These are phyloP conservation scores for Caenorhabditis parvicauda DNA, from an alignment of 2,888 invertebrate species.

Conservation along the genomic window DNA sequence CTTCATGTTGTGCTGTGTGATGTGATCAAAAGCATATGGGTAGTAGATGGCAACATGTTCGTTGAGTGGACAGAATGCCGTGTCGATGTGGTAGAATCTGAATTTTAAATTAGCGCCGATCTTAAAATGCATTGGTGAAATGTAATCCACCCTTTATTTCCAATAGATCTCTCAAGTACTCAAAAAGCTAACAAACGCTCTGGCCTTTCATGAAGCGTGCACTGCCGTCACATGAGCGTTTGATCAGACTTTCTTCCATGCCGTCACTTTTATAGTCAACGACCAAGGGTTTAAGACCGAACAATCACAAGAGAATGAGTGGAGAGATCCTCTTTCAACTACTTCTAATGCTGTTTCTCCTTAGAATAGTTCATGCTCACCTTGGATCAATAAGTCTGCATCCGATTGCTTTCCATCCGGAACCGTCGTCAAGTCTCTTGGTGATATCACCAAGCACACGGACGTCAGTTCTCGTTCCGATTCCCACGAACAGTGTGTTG, in stretches of 20 bases:
- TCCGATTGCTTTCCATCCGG: conserved; percentile 50
- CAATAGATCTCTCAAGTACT: too few species aligned
- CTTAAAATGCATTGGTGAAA: too few species aligned
- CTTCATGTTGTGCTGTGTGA: conserved; percentile 55
- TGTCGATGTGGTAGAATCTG: conserved; percentile 62
- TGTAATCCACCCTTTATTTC: too few species aligned
- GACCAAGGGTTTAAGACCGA: too few species aligned
- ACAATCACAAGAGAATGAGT: too few species aligned
- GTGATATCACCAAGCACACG: conserved; percentile 48
- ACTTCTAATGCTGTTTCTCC: too few species aligned
- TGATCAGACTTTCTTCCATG: too few species aligned
- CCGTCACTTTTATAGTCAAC: too few species aligned
- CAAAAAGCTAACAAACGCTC: not conserved
- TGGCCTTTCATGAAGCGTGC: not conserved
- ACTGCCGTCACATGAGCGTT: not conserved
- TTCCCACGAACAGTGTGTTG: conserved; percentile 54
- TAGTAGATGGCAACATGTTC: conserved; percentile 54
- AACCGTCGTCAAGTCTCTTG: conserved; percentile 41
- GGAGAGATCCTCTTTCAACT: too few species aligned
- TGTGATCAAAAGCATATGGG: conserved; percentile 55
- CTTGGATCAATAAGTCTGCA: conserved; percentile 58
- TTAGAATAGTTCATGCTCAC: too few species aligned
- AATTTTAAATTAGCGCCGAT: too few species aligned
- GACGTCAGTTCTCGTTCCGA: conserved; percentile 58
- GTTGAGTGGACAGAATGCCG: conserved; percentile 59